These are phyloP conservation scores for Aspidiotus rigidus DNA, from an alignment of 2,888 invertebrate species.

Conservation along the genomic window DNA sequence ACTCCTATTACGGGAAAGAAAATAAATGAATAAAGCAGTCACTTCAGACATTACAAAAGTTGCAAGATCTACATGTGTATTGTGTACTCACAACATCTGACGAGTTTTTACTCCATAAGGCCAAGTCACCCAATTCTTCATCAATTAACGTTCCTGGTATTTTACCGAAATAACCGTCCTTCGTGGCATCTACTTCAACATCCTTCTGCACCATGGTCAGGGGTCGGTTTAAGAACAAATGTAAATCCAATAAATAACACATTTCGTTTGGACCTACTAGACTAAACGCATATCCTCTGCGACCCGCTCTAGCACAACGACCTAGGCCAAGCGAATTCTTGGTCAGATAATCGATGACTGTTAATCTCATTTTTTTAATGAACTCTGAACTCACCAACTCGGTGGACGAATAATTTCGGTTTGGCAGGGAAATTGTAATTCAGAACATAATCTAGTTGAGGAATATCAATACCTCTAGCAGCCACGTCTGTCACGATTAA, in stretches of 20 bases:
- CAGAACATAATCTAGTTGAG: constrained; percentile 87
- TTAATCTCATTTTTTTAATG: background rate
- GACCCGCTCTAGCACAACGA: constrained; percentile 90
- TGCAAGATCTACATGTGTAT: background rate
- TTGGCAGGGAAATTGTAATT: constrained; percentile 96
- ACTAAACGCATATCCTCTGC: constrained; percentile 83
- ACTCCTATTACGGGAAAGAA: constrained; percentile 45
- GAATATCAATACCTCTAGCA: constrained; percentile 95
- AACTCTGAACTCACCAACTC: constrained; percentile 70
- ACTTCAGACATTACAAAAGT: background rate
- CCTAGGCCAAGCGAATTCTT: constrained; percentile 45
- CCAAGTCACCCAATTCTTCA: constrained; percentile 62
- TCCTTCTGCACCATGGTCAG: constrained; percentile 51
- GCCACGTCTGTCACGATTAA: constrained; percentile 96
- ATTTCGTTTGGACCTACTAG: constrained; percentile 83
- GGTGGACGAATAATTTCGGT: constrained; percentile 92
- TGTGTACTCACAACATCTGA: constrained; percentile 60
- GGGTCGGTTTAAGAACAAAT: constrained; percentile 78
- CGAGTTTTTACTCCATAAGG: constrained; percentile 61
- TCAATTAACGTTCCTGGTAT: constrained; percentile 75
- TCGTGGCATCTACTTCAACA: constrained; percentile 44
- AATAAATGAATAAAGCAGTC: background rate
- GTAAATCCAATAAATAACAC: constrained; percentile 86
- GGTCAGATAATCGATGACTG: background rate
- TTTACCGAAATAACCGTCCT: constrained; percentile 63